A percentile compares a stretch with the other conserved stretches of the same genome.
Conservation (phyloP, 30 jellyfish, hydroid and myxozoan genomes). For the Chrysaora quinquecirrha region DNA sequence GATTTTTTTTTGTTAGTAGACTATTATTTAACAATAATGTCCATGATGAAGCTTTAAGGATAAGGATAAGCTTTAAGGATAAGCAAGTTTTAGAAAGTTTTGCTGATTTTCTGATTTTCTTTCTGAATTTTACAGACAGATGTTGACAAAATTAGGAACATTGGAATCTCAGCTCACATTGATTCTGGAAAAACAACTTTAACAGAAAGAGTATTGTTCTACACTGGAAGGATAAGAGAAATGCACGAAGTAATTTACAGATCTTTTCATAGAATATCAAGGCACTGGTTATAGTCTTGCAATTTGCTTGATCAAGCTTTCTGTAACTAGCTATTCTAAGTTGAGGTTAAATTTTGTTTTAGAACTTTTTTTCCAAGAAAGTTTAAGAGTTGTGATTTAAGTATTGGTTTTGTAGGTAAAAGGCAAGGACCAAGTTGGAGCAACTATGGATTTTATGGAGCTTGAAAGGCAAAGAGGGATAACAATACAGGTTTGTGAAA, state of each 20-base stretch:
- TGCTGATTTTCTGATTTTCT: neutral
- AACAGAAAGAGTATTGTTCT: conserved; percentile 92
- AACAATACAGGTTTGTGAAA: conserved; percentile 93
- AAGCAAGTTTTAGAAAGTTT: neutral
- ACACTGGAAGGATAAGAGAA: conserved; percentile 87
- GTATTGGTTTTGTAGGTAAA: conserved; percentile 69
- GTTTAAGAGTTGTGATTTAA: too few relatives aligned
- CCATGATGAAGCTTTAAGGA: neutral
- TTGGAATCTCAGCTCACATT: conserved; percentile 99
- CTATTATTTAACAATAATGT: neutral
- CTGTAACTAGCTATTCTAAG: too few relatives aligned
- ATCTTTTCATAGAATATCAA: too few relatives aligned
- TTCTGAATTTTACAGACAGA: conserved; percentile 23
- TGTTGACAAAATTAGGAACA: conserved; percentile 76
- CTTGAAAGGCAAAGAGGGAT: conserved; percentile 99
- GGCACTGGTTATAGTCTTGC: too few relatives aligned
- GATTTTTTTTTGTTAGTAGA: neutral
- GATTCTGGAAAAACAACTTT: conserved; percentile 99
- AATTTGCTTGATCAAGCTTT: too few relatives aligned
- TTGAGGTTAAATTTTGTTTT: too few relatives aligned
- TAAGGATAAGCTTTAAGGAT: neutral
- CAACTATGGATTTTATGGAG: conserved; percentile 99
- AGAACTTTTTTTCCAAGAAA: too few relatives aligned
- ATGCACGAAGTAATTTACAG: conserved; percentile 98
- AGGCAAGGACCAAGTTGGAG: conserved; percentile 99